A percentile compares a stretch with the other conserved stretches of the same genome.
Conservation (phyloP, 2,113 vertebrate species). For the Ondatra zibethicus region DNA sequence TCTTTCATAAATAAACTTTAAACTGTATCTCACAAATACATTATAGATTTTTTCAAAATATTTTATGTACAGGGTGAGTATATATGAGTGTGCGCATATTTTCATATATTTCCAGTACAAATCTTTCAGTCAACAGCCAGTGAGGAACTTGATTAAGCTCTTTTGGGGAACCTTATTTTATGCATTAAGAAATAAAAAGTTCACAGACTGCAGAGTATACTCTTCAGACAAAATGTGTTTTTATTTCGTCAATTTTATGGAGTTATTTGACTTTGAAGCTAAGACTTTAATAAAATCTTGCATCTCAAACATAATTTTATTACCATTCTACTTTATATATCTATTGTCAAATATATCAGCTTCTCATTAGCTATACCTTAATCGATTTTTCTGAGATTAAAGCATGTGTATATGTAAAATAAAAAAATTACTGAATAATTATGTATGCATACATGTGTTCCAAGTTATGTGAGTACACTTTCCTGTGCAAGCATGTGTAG, state of each 20-base stretch:
- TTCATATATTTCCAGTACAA: neutral
- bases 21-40: neutral
- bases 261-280: neutral
- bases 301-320: neutral
- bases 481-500: neutral
- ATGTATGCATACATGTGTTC: neutral
- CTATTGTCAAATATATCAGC: neutral
- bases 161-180: neutral
- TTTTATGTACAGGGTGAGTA: neutral
- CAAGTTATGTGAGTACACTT: neutral
- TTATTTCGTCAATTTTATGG: neutral
- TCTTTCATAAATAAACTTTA: conserved; percentile 22
- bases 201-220: neutral
- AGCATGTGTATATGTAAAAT: neutral
- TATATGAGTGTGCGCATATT: neutral
- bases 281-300: neutral
- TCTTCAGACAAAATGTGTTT: neutral
- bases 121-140: neutral
- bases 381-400: neutral
- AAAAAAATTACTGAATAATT: neutral
- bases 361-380: neutral
- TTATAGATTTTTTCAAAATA: neutral
- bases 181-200: neutral
- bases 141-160: neutral
- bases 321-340: neutral